Base-by-base conservation (phyloP, 37 sponge, comb jelly and placozoan species). In the Aplysina aerophoba region DNA sequence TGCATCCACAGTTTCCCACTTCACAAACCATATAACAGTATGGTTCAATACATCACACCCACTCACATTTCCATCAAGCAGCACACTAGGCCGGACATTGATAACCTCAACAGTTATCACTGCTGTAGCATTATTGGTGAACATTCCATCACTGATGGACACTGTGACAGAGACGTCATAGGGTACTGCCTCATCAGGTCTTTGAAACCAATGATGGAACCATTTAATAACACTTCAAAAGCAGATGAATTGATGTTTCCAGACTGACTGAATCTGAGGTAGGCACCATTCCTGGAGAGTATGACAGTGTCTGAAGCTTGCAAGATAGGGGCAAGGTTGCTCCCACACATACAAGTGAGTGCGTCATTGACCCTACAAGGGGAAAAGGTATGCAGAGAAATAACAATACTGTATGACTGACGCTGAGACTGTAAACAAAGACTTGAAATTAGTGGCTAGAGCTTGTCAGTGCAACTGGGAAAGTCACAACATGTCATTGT, bases 81-180 rank as follows among this genome's bases (percentile, higher is more conserved):
- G 81, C 19, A 91, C 88, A 2, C 13, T 34, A 15, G 88, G 91
- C 25, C 41, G n/a, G 4, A 0, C 12, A 41, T 90, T 90, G 33
- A 38, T 56, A n/a, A 87, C 80, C 0, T 16, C 37, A 6, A 91
- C 81, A 0, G 28, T 54, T 0, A 87, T 37, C 0, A 4, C 25
- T 15, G 84, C 80, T 1, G 40, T 24, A 39, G 87, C 84, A n/a
- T 24, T 30, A 0, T 66, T 57, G 28, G n/a, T 71, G 33, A 86
- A 77, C 19, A 27, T 30, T 0, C 91, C 91, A 91, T 91, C 91
- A 84, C 17, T 71, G 55, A 35, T 85, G 24, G 69, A 67, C 16
- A 91, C 85, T 21, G 17, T 37, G 4, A 91, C 73, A 1, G 6
- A 28, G 28, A 81, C 79, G 22, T 39, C 34, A 41, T 90, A 86